phyloP scores from a whole-genome alignment of 2,113 vertebrate genomes.

The Talpa occidentalis region DNA sequence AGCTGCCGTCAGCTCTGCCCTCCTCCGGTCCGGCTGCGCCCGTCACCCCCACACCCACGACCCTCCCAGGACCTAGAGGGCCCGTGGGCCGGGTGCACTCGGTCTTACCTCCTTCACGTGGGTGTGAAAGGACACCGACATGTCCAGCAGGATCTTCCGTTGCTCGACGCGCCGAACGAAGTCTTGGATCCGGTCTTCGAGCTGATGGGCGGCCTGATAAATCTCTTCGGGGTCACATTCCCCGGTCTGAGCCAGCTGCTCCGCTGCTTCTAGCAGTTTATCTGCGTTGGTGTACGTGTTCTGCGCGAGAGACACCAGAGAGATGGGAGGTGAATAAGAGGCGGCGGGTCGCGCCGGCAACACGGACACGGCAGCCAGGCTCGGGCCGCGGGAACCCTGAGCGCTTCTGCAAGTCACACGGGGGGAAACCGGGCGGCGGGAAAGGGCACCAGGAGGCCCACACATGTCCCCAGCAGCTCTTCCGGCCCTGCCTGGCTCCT shows the following conservation, averaged over 20 bases:
- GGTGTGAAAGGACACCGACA: constrained; percentile 98
- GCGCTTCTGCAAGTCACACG: too few relatives aligned
- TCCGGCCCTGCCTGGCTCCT: too few relatives aligned
- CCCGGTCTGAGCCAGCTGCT: constrained; percentile 97
- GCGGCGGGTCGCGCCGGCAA: background rate
- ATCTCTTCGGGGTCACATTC: constrained; percentile 99
- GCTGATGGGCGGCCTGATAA: constrained; percentile 97
- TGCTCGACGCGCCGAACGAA: constrained; percentile 98
- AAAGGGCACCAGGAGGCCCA: too few relatives aligned
- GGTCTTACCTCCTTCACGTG: constrained; percentile 95
- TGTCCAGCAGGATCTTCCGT: constrained; percentile 97
- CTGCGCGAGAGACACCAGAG: constrained; percentile 81
- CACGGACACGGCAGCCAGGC: too few relatives aligned
- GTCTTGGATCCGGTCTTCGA: constrained; percentile 98
- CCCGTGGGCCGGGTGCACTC: rapidly evolving
- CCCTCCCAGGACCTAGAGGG: background rate
- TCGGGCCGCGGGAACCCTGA: too few relatives aligned
- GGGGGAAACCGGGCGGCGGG: too few relatives aligned
- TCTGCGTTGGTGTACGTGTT: constrained; percentile 99
- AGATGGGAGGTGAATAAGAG: background rate
- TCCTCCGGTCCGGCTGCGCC: too few relatives aligned
- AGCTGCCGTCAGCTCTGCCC: background rate
- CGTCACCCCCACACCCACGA: background rate
- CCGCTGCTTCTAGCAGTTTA: constrained; percentile 96
- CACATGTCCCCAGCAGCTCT: too few relatives aligned